Evolutionary conservation across 2,113 vertebrate genomes (phyloP), one percentile per base, ranked within the genome.

Genomic region (Megaceryle maxima): DNA sequence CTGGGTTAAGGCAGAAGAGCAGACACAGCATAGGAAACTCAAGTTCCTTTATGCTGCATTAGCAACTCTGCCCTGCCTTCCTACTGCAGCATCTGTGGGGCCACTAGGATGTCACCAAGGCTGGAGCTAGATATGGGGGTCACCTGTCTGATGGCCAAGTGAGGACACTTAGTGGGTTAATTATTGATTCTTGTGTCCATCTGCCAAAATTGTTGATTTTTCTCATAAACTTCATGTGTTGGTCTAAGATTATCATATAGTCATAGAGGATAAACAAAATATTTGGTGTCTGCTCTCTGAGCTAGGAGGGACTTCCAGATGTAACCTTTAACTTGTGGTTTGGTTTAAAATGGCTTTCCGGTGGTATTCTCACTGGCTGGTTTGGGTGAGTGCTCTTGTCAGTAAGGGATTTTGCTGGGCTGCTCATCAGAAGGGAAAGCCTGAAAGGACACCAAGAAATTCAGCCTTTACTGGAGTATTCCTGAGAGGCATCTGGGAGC

Each of bases 351-450:
- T 39, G 25, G 21, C 29, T 80, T 66, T 33, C 39, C 37, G 37
- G 8, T 14, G 0, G 0, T 14, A 19, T 46, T 25, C 57, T 51
- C 1, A 3, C 35, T 16, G 22, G 5, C 41, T 50, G 55, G 8
- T 4, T 50, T 0, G 0, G 25, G 63, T 2, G 5, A 53, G 12
- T 2, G 13, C 29, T 7, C 15, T 12, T 5, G 2, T 16, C 62
- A 48, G 37, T 8, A 4, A 29, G 29, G 53, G 46, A 8, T 16
- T 26, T 60, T 51, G 18, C 51, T 29, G 20, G 37, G 60, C 59
- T 64, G 46, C 26, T 62, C 0, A 1, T 26, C 19, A 11, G 48
- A n/a, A 66, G 76, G 46, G 51, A 51, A 26, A 53, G 35, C 25
- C 50, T 35, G 41, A n/a, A 46, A n/a, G 63, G 24, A 35, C 35